Evolutionary conservation across 2,888 invertebrate species (phyloP), one percentile per base, ranked within the genome.

Genomic region (Parthenolecanium corni): DNA sequence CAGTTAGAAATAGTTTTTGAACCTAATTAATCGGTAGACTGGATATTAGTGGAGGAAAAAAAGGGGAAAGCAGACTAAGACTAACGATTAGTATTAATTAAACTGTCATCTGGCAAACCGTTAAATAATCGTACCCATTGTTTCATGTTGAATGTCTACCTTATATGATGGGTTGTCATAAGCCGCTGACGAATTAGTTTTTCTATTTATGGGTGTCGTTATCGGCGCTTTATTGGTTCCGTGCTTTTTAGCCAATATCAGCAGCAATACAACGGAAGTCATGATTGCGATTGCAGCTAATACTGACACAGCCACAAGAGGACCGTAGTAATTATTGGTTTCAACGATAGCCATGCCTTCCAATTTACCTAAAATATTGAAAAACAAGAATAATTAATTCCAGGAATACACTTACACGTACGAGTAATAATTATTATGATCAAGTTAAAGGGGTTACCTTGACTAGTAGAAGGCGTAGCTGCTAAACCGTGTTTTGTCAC

Each of bases 131-230:
- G 65, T 79, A 89, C 89, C 87, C 88, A 89, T 89, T 71, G 89
- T 89, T 78, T 89, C 89, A 77, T 89, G 89, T 76, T 89, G 89
- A 74, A 89, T 82, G 77, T 89, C 89, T 74, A 91, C 87, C 82
- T 92, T 92, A 79, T 91, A 92, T 70, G 90, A 89, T 51, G 91
- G 91, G 76, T 91, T 92, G 74, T 92, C 91, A 72, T 91, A 91
- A 14, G 89, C 87, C n/a, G 89, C 87, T 64, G 70, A 69, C 31
- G 69, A 68, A 56, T 89, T 88, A 68, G 81, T 84, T 72, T 89
- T 88, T 67, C 88, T 76, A 14, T 82, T 80, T 42, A 80, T 82
- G 52, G 89, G 82, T 5, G 36, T 62, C 57, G 89, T 89, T 71
- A 89, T 89, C 66, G 89, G 85, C 71, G 85, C 81, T 73, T 84